phyloP scores from a whole-genome alignment of 2,113 vertebrate genomes.

The Triplophysa rosa region DNA sequence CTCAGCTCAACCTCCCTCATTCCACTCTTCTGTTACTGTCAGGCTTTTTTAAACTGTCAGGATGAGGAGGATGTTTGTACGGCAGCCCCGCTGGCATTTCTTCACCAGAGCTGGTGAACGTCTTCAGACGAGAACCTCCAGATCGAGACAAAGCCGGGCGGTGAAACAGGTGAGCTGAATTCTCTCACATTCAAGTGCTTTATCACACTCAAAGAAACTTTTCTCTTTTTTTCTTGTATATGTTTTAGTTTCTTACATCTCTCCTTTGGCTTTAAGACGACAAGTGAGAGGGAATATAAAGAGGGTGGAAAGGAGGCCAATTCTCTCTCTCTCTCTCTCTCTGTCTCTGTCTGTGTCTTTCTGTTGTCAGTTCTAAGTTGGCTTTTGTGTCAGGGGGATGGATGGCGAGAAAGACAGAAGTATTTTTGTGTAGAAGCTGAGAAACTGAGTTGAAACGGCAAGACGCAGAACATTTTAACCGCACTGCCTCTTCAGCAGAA shows the following conservation, averaged over 20 bases:
- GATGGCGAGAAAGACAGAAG: not conserved
- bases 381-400: slow-evolving; percentile 58
- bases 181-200: slow-evolving; percentile 67
- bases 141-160: slow-evolving; percentile 69
- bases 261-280: slow-evolving; percentile 60
- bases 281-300: slow-evolving; percentile 59
- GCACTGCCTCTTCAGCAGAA: slow-evolving; percentile 4
- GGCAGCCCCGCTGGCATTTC: slow-evolving; percentile 67
- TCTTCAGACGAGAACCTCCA: slow-evolving; percentile 69
- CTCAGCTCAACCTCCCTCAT: slow-evolving; percentile 18
- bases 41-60: slow-evolving; percentile 30
- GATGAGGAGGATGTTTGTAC: slow-evolving; percentile 57
- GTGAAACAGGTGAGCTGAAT: slow-evolving; percentile 68
- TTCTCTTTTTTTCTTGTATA: slow-evolving; percentile 12
- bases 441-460: slow-evolving; percentile 1
- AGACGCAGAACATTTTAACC: slow-evolving; percentile 10
- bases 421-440: slow-evolving; percentile 31
- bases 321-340: slow-evolving; percentile 34
- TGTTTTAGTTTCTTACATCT: slow-evolving; percentile 41
- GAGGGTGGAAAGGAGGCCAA: slow-evolving; percentile 65
- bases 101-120: slow-evolving; percentile 60
- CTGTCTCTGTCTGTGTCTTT: not conserved
- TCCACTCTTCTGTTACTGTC: slow-evolving; percentile 27
- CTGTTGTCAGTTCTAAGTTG: slow-evolving; percentile 50
- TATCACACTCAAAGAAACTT: slow-evolving; percentile 63